Base-by-base conservation (phyloP, 2,113 vertebrate genomes). In the Ahaetulla prasina region DNA sequence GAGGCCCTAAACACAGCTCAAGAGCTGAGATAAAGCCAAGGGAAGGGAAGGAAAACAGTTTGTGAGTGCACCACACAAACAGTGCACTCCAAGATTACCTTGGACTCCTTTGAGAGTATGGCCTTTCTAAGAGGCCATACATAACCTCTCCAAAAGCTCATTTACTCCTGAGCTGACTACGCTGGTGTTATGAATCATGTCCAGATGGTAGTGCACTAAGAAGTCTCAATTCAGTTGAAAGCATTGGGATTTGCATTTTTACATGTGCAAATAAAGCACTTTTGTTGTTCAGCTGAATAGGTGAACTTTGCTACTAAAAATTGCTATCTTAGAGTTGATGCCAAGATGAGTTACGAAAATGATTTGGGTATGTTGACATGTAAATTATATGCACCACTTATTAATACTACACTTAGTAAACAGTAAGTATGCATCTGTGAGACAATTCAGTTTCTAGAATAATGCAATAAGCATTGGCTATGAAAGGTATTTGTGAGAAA, bases 1-100 rank as follows among this genome's bases (percentile, higher is more conserved):
- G 94, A 93, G 93, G 93, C 94, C 90, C 94, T 57, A 88, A 90
- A 60, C 45, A 20, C 92, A 8, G 23, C 5, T 2, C 88, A 43
- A 55, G 60, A 85, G 52, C 50, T 16, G 6, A 18, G 43, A 85
- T 45, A 68, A 16, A 85, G 22, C 2, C 2, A 30, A 11, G 16
- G 11, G 9, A 39, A 53, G 50, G 35, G 35, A 35, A 57, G 87
- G 53, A 23, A 23, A 39, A 88, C 30, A 80, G 35, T 80, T 80
- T 22, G 74, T 80, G 74, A 80, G 74, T 80, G 74, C 35, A 80
- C 74, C 74, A 80, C 35, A 80, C 74, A 80, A 80, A 80, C 74
- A 80, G 35, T 80, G 74, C 74, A 80, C 57, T 93, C 45, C 57
- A 27, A 68, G 47, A 27, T 45, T 53, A 35, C 49, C 39, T 45